These are phyloP conservation scores for Girardinus metallicus DNA, from an alignment of 2,797 vertebrate genomes.

Conservation along the genomic window DNA sequence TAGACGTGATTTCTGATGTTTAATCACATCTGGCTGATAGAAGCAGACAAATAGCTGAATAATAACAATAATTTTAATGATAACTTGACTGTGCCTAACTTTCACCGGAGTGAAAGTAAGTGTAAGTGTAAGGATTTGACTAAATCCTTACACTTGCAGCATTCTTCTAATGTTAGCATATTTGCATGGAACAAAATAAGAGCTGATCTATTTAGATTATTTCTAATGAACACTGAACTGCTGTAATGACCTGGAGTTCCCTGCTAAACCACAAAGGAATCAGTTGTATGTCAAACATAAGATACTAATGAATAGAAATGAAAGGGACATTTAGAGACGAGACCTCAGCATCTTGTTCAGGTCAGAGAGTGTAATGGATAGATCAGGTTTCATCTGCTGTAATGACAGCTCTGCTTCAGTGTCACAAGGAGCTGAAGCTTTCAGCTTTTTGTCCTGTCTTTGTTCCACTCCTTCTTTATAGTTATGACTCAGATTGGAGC, in stretches of 20 bases:
- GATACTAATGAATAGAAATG: not conserved
- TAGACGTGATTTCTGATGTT: not conserved
- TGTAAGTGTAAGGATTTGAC: too few species aligned
- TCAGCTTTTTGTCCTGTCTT: not conserved
- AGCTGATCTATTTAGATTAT: not conserved
- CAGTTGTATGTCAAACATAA: not conserved
- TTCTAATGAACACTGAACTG: not conserved
- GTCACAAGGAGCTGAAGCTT: not conserved
- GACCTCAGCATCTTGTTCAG: not conserved
- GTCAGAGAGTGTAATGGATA: not conserved
- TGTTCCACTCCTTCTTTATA: not conserved
- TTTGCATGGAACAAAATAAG: not conserved
- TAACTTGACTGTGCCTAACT: not conserved
- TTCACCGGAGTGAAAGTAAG: not conserved
- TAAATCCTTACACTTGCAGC: not conserved
- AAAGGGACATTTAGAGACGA: not conserved
- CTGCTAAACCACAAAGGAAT: not conserved
- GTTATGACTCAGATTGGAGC: not conserved
- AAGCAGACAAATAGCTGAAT: not conserved
- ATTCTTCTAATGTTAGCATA: not conserved
- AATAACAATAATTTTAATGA: not conserved
- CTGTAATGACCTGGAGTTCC: not conserved
- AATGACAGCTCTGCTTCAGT: not conserved
- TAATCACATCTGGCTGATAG: not conserved
- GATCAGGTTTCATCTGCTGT: not conserved